A percentile compares a stretch with the other conserved stretches of the same genome.
phyloP scores from a whole-genome alignment of 2,888 invertebrate genomes.

The Cybosia mesomella region DNA sequence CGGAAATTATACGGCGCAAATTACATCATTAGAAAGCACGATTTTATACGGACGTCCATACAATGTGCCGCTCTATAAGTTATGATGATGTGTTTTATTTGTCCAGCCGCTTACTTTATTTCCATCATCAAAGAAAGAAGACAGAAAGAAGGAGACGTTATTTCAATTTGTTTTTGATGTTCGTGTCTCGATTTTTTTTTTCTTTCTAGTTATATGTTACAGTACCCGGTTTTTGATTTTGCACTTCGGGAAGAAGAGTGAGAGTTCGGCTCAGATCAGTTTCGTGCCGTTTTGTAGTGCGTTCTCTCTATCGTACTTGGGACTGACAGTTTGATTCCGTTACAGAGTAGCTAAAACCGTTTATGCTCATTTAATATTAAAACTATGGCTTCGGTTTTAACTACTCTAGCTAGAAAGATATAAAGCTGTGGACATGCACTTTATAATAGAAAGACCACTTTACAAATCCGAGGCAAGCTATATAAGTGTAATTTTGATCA shows the following conservation, averaged over 20 bases:
- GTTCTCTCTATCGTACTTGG: background rate
- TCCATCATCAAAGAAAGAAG: background rate
- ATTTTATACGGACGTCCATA: slow-evolving; percentile 62
- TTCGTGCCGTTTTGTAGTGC: too few species aligned
- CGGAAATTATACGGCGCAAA: slow-evolving; percentile 78
- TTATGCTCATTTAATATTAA: too few species aligned
- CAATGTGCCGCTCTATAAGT: slow-evolving; percentile 39
- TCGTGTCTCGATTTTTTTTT: background rate
- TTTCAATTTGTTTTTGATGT: background rate
- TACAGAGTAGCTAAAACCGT: too few species aligned
- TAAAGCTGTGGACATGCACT: background rate
- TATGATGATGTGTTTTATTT: slow-evolving; percentile 34
- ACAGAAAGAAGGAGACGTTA: background rate
- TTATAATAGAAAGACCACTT: background rate
- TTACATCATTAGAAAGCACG: slow-evolving; percentile 74
- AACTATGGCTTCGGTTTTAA: too few species aligned
- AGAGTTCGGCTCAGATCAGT: background rate
- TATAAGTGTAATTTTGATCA: too few species aligned
- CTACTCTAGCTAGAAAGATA: background rate
- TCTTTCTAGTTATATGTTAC: background rate
- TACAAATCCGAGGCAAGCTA: background rate
- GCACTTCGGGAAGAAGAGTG: background rate
- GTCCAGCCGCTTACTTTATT: slow-evolving; percentile 17
- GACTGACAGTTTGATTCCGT: too few species aligned
- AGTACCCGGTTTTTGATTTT: background rate